A percentile compares a stretch with the other conserved stretches of the same genome.
Conservation (phyloP, 2,888 invertebrate genomes). For the Labia minor region DNA sequence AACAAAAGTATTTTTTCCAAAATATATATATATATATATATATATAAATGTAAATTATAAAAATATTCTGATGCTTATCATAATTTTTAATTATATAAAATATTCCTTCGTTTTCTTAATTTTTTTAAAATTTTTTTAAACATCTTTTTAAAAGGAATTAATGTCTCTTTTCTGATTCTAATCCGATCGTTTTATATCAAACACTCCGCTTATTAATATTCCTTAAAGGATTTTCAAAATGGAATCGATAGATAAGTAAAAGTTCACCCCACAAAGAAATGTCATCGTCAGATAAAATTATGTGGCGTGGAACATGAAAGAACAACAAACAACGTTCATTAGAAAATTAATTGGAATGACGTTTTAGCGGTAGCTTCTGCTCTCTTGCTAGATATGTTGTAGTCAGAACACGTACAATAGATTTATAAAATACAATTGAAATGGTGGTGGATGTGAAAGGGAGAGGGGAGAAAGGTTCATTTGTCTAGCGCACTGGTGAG, state of each 20-base stretch:
- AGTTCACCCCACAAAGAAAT: neutral
- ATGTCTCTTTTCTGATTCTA: neutral
- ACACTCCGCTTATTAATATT: neutral
- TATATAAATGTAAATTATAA: too few species aligned
- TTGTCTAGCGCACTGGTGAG: neutral
- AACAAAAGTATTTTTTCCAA: too few species aligned
- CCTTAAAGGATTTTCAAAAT: neutral
- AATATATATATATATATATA: too few species aligned
- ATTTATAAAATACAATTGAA: neutral
- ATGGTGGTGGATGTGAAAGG: neutral
- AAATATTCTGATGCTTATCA: too few species aligned
- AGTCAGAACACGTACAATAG: neutral
- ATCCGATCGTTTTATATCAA: too few species aligned
- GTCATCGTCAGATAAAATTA: too few species aligned
- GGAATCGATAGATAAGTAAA: neutral
- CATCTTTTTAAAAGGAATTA: neutral
- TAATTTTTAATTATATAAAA: too few species aligned
- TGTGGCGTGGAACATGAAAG: neutral
- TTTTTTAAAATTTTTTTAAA: too few species aligned
- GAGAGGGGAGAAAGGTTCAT: neutral
- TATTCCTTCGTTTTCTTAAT: too few species aligned
- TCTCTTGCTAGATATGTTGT: neutral
- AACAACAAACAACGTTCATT: neutral
- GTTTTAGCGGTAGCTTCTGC: neutral
- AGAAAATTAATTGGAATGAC: constrained; percentile 13